These are phyloP conservation scores for Sparidentex hasta DNA, from an alignment of 2,797 vertebrate genomes.

Conservation along the genomic window DNA sequence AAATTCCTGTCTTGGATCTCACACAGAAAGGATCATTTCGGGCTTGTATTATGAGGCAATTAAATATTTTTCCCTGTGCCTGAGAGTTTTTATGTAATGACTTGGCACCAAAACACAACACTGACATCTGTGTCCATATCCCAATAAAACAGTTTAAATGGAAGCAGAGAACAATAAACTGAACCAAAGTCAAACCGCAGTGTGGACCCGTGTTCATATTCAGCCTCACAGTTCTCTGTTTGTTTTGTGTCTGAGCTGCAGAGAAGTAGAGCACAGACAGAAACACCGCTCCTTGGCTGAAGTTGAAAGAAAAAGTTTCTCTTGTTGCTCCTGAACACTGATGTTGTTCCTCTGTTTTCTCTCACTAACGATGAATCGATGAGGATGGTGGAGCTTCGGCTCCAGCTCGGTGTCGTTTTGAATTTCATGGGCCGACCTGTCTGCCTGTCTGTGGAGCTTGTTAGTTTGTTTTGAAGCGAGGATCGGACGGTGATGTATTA, in stretches of 20 bases:
- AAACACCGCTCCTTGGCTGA: neutral
- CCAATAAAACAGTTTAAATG: neutral
- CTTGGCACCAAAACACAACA: neutral
- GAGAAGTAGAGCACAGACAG: neutral
- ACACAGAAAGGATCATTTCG: neutral
- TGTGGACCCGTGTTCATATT: neutral
- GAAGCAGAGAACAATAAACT: neutral
- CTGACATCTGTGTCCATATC: too few species aligned
- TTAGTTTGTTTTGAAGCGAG: constrained; percentile 51
- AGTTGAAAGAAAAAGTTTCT: neutral
- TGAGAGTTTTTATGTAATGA: neutral
- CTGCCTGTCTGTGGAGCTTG: constrained; percentile 42
- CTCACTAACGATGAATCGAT: constrained; percentile 15
- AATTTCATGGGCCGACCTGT: constrained; percentile 11
- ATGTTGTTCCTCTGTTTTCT: neutral
- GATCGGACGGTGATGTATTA: constrained; percentile 3
- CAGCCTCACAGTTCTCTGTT: neutral
- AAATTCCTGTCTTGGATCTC: neutral
- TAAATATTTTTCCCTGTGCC: neutral
- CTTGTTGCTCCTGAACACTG: neutral
- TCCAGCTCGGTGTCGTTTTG: constrained; percentile 9
- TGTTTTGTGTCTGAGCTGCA: neutral
- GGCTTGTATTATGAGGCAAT: neutral
- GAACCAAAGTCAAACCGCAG: neutral
- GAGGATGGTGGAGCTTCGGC: neutral